A percentile compares a stretch with the other conserved stretches of the same genome.
Conservation (phyloP, 2,113 vertebrate species). For the Pomatostomus ruficeps region DNA sequence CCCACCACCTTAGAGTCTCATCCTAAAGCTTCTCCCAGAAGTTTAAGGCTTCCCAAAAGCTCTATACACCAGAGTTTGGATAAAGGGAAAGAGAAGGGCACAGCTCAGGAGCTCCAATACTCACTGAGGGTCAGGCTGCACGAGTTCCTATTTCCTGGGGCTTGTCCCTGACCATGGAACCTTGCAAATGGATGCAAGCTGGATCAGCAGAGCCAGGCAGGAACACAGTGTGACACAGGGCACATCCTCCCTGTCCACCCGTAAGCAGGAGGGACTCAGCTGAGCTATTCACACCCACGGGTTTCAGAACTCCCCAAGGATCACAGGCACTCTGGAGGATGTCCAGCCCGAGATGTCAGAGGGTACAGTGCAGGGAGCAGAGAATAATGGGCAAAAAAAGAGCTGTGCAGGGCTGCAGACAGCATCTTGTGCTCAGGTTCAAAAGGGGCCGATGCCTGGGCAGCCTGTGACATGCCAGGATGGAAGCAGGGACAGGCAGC, state of each 20-base stretch:
- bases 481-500: background rate
- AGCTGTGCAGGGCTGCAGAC: background rate
- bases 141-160: background rate
- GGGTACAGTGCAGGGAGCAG: background rate
- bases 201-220: background rate
- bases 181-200: background rate
- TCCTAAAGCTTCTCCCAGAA: background rate
- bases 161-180: background rate
- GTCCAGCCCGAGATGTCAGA: background rate
- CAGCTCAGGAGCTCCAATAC: accelerated
- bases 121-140: background rate
- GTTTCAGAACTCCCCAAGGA: too few relatives aligned
- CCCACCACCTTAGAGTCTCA: background rate
- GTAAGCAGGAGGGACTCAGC: background rate
- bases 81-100: background rate
- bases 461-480: background rate
- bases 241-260: background rate
- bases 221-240: background rate
- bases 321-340: too few relatives aligned
- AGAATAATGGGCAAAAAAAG: background rate
- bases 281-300: background rate
- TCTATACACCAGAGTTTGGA: background rate
- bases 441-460: background rate
- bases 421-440: background rate
- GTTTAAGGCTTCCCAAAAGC: background rate